These are phyloP conservation scores for Tetramorium parvispinum DNA, from an alignment of 1,140 invertebrate genomes.

Conservation along the genomic window DNA sequence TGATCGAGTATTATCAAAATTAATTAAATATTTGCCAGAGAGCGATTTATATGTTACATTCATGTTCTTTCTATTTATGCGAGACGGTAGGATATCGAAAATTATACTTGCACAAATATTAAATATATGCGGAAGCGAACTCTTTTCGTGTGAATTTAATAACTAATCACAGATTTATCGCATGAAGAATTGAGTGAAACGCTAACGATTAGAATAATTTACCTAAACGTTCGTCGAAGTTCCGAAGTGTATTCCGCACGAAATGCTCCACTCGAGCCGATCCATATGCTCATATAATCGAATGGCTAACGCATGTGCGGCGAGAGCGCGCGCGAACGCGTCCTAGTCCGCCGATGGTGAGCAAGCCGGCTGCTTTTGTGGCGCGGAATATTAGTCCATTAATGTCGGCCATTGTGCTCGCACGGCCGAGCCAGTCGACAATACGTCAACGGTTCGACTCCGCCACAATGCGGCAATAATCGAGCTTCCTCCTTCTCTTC, in stretches of 20 bases:
- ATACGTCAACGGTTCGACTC: conserved; percentile 80
- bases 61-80: neutral
- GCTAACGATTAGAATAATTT: neutral
- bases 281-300: conserved; percentile 4
- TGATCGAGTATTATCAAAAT: neutral
- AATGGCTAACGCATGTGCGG: conserved; percentile 56
- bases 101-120: neutral
- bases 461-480: conserved; percentile 77
- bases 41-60: neutral
- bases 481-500: conserved; percentile 70
- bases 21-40: neutral
- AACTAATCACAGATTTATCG: neutral
- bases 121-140: neutral
- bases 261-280: conserved; percentile 17
- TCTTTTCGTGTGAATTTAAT: neutral
- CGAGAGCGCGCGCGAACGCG: conserved; percentile 50
- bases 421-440: conserved; percentile 71
- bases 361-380: conserved; percentile 72
- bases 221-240: neutral
- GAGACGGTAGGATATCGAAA: neutral
- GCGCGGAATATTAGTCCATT: conserved; percentile 76
- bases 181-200: neutral
- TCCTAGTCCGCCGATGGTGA: conserved; percentile 44
- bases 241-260: conserved; percentile 1
- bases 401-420: conserved; percentile 73